Evolutionary conservation across 2,113 vertebrate species (phyloP).

Genomic region (Periophthalmus modestus): DNA sequence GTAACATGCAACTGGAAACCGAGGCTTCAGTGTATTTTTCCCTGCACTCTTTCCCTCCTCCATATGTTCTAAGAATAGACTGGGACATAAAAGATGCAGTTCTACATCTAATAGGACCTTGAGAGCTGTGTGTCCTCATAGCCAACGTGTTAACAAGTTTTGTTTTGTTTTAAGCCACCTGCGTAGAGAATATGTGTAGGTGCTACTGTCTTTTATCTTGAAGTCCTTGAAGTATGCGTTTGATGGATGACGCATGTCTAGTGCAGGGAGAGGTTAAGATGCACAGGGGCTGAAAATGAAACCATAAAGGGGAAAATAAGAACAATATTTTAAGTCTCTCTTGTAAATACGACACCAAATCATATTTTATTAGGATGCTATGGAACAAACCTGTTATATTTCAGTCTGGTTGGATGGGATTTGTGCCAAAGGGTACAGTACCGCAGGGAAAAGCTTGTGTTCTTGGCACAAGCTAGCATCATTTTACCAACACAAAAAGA

Average conservation of each 20-base stretch:
- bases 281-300: constrained; percentile 21
- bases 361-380: not conserved
- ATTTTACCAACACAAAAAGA: constrained; percentile 11
- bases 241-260: constrained; percentile 17
- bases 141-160: constrained; percentile 14
- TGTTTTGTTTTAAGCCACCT: not conserved
- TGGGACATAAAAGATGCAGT: constrained; percentile 44
- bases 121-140: constrained; percentile 12
- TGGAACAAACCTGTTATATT: constrained; percentile 1
- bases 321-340: not conserved
- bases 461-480: constrained; percentile 4
- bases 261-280: constrained; percentile 1
- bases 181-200: not conserved
- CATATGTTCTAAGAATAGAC: constrained; percentile 46
- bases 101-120: constrained; percentile 30
- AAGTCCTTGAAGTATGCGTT: constrained; percentile 8
- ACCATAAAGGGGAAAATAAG: constrained; percentile 8
- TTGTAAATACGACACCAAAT: not conserved
- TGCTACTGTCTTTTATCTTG: constrained; percentile 14
- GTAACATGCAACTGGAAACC: constrained; percentile 37
- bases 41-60: constrained; percentile 33
- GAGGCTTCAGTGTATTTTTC: constrained; percentile 8
- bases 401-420: not conserved
- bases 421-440: not conserved
- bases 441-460: not conserved